Base-by-base conservation (phyloP, 2,113 vertebrate genomes). In the Prolemur simus region DNA sequence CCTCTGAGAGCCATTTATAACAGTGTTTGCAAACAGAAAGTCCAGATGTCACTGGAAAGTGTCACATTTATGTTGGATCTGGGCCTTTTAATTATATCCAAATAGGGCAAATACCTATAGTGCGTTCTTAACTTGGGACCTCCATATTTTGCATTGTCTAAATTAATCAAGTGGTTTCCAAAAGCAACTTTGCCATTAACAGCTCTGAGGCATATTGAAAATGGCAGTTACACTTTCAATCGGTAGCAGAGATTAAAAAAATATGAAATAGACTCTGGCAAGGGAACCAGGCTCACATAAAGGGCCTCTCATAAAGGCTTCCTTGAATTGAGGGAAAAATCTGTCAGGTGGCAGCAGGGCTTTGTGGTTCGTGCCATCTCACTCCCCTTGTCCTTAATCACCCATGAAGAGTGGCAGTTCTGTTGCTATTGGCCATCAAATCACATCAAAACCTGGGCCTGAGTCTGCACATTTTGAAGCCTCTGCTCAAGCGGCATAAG, bases 21-120 rank as follows among this genome's bases (percentile, higher is more conserved):
- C 21, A 85, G 37, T 81, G 81, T 96, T 96, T 94, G 89, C 91
- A 87, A 97, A 94, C 63, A 90, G 14, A 92, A 94, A 92, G 45
- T 90, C 14, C 87, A 95, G 64, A 76, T 92, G 74, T 96, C 63
- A 94, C 37, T 84, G 58, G 34, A 54, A 89, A 93, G 85, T 90
- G 91, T 92, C 71, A 94, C 37, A 88, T 69, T 93, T 87, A 88
- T 20, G 23, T 82, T 95, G 32, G 42, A 85, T 63, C 25, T 34
- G n/a, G 66, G 64, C 58, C 60, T 94, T 92, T 87, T 49, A 92
- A 94, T 95, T 81, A 95, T n/a, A 85, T 27, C 63, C 54, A 93
- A 97, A 94, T 34, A 90, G 85, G 76, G 66, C 45, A 54, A 76
- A 84, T 17, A 23, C 23, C 34, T 78, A 63, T 52, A 58, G 37